These are phyloP conservation scores for Nephrocerus scutellatus DNA, from an alignment of 2,888 invertebrate genomes.

Conservation along the genomic window DNA sequence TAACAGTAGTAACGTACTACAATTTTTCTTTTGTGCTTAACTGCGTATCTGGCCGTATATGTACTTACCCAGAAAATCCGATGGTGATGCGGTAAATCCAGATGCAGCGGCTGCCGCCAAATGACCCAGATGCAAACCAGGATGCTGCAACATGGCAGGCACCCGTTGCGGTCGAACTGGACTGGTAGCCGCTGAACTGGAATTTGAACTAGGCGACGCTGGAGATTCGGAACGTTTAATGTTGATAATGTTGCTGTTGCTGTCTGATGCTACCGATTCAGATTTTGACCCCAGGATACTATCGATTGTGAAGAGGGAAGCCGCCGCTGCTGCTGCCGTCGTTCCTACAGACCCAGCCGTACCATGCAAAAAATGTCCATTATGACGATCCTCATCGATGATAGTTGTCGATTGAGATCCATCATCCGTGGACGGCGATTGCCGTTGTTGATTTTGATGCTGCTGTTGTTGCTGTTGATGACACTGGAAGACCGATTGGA, in stretches of 20 bases:
- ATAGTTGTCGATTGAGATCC: slow-evolving; percentile 40
- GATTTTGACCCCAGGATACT: slow-evolving; percentile 78
- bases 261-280: slow-evolving; percentile 28
- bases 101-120: slow-evolving; percentile 57
- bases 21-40: no score
- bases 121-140: slow-evolving; percentile 55
- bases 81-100: slow-evolving; percentile 61
- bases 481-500: slow-evolving; percentile 44
- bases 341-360: slow-evolving; percentile 21
- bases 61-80: slow-evolving; percentile 73
- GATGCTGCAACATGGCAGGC: slow-evolving; percentile 51
- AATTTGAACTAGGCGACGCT: slow-evolving; percentile 48
- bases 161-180: slow-evolving; percentile 46
- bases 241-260: slow-evolving; percentile 18
- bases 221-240: slow-evolving; percentile 41
- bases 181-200: slow-evolving; percentile 52
- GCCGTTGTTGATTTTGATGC: slow-evolving; percentile 34
- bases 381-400: slow-evolving; percentile 36
- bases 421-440: slow-evolving; percentile 40
- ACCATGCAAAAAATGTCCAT: slow-evolving; percentile 17
- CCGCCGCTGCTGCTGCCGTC: slow-evolving; percentile 49
- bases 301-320: slow-evolving; percentile 76
- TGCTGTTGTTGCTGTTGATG: slow-evolving; percentile 35
- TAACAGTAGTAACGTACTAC: no score
- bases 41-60: no score